Evolutionary conservation across 1,140 invertebrate species (phyloP), one percentile per base, ranked within the genome.

Genomic region (Drosophila carrolli): DNA sequence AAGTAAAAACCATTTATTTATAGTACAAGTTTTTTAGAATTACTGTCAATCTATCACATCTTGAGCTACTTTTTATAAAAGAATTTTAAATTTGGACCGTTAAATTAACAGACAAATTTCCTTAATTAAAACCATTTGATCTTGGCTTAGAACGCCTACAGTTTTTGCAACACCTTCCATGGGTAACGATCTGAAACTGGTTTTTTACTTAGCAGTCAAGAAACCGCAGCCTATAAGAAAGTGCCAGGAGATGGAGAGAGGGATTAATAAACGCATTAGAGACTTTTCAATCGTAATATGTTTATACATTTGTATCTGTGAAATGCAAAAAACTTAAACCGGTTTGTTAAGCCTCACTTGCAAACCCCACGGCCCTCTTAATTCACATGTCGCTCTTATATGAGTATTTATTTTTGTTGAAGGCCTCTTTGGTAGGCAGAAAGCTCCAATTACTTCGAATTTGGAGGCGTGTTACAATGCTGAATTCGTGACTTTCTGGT

Each of bases 181-280:
- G 10, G 27, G 58, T 23, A 41, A 16, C 27, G 5, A 16, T 23
- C 2, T 10, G 0, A 59, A 72, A 62, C 70, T 37, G 37, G 70
- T 75, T 62, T 55, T 55, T 14, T 13, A 61, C 23, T 61, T 72
- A 61, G 47, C 44, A 56, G 6, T 9, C 29, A 7, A 19, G 6
- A 40, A 51, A 72, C 37, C 58, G 27, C 23, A 37, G 19, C 16
- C 38, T 35, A 19, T 35, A 41, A 27, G 56, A 46, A 53, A 51
- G 68, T 58, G 54, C 44, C 41, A 58, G 59, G 37, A 78, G 14
- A 13, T 29, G n/a, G 32, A 4, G 16, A n/a, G 35, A 40, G 44
- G 43, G 79, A 57, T 71, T 76, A 77, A 70, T 43, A 51, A 80
- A 63, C 82, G 53, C 61, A 72, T 85, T 85, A 75, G 70, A 40